Percentiles rank a stretch among this genome's conserved stretches.
phyloP scores from a whole-genome alignment of 2,888 invertebrate species.

The Trissoscelio sp. region DNA sequence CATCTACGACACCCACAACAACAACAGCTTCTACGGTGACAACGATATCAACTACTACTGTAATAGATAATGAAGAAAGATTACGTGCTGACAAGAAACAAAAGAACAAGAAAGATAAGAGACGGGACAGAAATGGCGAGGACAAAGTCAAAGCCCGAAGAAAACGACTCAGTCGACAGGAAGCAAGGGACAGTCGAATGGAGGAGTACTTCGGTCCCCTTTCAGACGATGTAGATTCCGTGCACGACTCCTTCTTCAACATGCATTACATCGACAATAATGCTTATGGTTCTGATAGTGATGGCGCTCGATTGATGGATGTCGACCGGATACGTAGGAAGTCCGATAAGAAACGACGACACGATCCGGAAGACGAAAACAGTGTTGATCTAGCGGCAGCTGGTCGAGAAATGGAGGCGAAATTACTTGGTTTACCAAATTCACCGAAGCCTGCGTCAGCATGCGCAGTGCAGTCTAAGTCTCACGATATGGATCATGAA shows the following conservation, averaged over 20 bases:
- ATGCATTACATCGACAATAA: constrained; percentile 76
- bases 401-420: constrained; percentile 92
- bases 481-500: constrained; percentile 79
- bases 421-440: constrained; percentile 88
- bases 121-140: constrained; percentile 80
- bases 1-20: constrained; percentile 5
- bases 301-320: constrained; percentile 83
- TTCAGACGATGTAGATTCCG: constrained; percentile 88
- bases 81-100: constrained; percentile 83
- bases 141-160: constrained; percentile 81
- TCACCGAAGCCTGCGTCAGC: constrained; percentile 84
- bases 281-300: constrained; percentile 85
- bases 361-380: constrained; percentile 87
- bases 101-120: constrained; percentile 82
- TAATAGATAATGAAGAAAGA: constrained; percentile 79
- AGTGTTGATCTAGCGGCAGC: constrained; percentile 92
- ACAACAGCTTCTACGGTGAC: constrained; percentile 7
- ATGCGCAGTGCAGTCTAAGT: constrained; percentile 84
- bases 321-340: constrained; percentile 78
- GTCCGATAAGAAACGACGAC: constrained; percentile 80
- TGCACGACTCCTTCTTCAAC: constrained; percentile 80
- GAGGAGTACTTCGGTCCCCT: constrained; percentile 95
- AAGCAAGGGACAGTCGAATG: constrained; percentile 86
- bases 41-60: constrained; percentile 62
- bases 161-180: constrained; percentile 85